Evolutionary conservation across 2,888 invertebrate genomes (phyloP).

Genomic region (Temnothorax unifasciatus): DNA sequence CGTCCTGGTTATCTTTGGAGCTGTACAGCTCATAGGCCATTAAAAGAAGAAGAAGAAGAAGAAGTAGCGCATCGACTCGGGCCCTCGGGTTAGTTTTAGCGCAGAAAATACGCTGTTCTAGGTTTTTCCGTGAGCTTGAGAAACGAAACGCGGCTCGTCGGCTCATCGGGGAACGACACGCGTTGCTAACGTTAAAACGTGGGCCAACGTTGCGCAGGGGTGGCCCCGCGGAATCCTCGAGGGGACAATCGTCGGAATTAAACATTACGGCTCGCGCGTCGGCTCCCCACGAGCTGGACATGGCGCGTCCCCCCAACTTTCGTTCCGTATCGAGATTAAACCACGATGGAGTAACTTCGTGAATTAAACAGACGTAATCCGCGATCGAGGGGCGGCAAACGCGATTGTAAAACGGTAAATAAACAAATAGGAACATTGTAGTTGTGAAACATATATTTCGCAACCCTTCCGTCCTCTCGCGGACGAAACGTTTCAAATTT

Average conservation of each 20-base stretch:
- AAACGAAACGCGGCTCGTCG: background rate
- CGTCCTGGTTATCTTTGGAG: too few species aligned
- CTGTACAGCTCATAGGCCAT: too few species aligned
- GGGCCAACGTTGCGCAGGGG: conserved; percentile 61
- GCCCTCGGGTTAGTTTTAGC: background rate
- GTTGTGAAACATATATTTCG: background rate
- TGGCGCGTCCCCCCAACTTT: background rate
- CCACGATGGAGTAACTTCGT: background rate
- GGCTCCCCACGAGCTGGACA: background rate
- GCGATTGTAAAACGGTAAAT: background rate
- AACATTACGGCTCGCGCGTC: conserved; percentile 7
- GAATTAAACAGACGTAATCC: background rate
- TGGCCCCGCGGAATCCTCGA: conserved; percentile 30
- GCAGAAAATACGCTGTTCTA: background rate
- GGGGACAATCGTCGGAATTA: conserved; percentile 39
- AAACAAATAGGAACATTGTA: background rate
- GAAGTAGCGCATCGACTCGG: background rate
- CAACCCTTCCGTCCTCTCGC: background rate
- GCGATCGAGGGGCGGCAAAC: background rate
- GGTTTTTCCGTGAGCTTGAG: background rate
- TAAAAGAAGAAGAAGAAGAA: too few species aligned
- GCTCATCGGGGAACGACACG: conserved; percentile 21
- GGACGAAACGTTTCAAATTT: background rate
- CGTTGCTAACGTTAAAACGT: conserved; percentile 64
- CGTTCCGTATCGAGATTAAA: conserved; percentile 14